A percentile compares a stretch with the other conserved stretches of the same genome.
Evolutionary conservation across 2,797 vertebrate species (phyloP).

Genomic region (Australoheros facetus): DNA sequence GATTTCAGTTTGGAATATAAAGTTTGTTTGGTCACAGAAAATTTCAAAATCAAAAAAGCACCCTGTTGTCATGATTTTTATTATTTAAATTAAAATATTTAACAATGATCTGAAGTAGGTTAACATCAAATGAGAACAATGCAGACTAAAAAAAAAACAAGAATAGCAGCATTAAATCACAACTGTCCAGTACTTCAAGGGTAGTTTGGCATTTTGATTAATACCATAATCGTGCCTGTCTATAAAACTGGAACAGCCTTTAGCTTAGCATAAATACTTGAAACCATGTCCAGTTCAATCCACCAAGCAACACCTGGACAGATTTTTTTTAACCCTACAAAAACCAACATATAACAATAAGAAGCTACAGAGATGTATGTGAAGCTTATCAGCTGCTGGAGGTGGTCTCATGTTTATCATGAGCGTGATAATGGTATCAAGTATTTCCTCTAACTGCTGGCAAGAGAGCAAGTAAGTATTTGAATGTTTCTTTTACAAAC

Average conservation of each 20-base stretch:
- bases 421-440: background rate
- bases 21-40: background rate
- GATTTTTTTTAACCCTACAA: background rate
- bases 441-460: background rate
- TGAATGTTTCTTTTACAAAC: background rate
- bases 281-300: background rate
- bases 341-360: background rate
- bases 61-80: background rate
- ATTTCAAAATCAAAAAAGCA: background rate
- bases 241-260: background rate
- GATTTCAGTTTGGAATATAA: background rate
- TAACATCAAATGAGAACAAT: background rate
- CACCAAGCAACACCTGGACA: background rate
- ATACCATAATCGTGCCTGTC: background rate
- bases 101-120: background rate
- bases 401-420: background rate
- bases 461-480: background rate
- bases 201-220: background rate
- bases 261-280: background rate
- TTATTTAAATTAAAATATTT: background rate
- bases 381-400: fast-evolving
- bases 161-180: background rate
- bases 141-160: background rate
- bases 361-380: background rate
- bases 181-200: background rate